A percentile compares a stretch with the other conserved stretches of the same genome.
Conservation (phyloP, 2,797 vertebrate genomes). For the Labroides dimidiatus region DNA sequence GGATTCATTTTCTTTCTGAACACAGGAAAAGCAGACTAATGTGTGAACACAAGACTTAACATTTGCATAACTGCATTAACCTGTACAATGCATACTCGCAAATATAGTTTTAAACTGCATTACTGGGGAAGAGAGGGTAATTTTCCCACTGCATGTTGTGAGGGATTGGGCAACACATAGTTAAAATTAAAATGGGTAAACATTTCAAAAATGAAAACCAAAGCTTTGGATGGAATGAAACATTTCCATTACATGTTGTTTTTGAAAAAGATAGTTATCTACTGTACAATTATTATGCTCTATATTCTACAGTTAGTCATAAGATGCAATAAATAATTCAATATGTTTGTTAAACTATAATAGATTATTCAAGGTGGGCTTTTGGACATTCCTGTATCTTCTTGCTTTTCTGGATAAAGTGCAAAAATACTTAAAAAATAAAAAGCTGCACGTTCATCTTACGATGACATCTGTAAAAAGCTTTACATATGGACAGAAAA, state of each 20-base stretch:
- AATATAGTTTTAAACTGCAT: conserved; percentile 24
- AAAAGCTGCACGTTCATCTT: conserved; percentile 47
- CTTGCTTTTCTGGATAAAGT: conserved; percentile 68
- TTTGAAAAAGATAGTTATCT: conserved; percentile 50
- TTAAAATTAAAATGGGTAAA: conserved; percentile 7
- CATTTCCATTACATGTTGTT: conserved; percentile 28
- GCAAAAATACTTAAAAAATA: conserved; percentile 62
- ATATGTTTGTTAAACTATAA: conserved; percentile 16
- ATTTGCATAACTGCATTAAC: conserved; percentile 32
- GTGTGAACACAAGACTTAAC: conserved; percentile 28
- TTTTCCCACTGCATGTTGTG: conserved; percentile 8
- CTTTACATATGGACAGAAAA: conserved; percentile 25
- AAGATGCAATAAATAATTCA: conserved; percentile 44
- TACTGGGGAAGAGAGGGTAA: background rate
- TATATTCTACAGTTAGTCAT: conserved; percentile 29
- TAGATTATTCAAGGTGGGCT: conserved; percentile 18
- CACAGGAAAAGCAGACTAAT: conserved; percentile 33
- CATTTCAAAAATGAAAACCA: conserved; percentile 33
- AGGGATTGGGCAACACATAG: conserved; percentile 4
- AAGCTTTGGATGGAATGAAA: conserved; percentile 30
- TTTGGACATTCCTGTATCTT: conserved; percentile 45
- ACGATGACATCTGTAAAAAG: conserved; percentile 25
- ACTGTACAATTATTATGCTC: conserved; percentile 44
- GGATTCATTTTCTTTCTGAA: conserved; percentile 16
- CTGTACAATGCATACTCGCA: conserved; percentile 33